Evolutionary conservation across 2,797 vertebrate genomes (phyloP).

Genomic region (Amphiprion clarkii): DNA sequence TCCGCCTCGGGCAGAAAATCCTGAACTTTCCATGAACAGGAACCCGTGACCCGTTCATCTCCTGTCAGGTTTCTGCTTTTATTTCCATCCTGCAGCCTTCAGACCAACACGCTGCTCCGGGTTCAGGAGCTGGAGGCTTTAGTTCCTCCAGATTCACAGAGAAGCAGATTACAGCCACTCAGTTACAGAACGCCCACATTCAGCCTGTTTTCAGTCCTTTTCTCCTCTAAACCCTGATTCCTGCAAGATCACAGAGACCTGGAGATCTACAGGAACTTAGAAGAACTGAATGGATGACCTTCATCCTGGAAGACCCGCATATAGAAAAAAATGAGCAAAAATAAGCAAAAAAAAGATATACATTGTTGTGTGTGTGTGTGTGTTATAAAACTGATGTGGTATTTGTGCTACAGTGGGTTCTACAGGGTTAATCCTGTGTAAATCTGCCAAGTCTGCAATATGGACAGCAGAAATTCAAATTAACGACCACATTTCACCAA

Average conservation of each 20-base stretch:
- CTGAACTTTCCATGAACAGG: conserved; percentile 71
- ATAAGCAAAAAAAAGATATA: too few relatives aligned
- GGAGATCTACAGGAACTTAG: too few relatives aligned
- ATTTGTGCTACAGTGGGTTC: too few relatives aligned
- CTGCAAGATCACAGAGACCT: too few relatives aligned
- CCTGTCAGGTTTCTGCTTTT: conserved; percentile 48
- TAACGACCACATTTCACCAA: too few relatives aligned
- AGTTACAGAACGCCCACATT: not conserved
- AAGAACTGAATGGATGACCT: too few relatives aligned
- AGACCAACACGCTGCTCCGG: conserved; percentile 21
- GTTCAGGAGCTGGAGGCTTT: conserved; percentile 18
- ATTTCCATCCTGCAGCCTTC: conserved; percentile 42
- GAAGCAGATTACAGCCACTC: conserved; percentile 9
- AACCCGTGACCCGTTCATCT: conserved; percentile 47
- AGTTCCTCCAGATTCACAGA: conserved; percentile 32
- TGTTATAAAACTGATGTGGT: too few relatives aligned
- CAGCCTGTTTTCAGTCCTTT: not conserved
- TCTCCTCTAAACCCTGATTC: not conserved
- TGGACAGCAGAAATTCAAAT: too few relatives aligned
- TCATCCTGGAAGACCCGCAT: not conserved
- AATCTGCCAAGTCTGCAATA: not conserved
- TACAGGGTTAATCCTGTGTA: not conserved
- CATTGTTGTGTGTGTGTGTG: too few relatives aligned
- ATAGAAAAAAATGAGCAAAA: too few relatives aligned
- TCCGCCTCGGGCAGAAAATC: conserved; percentile 54